A percentile compares a stretch with the other conserved stretches of the same genome.
phyloP scores from a whole-genome alignment of 1,140 invertebrate genomes.

The Dreissena polymorpha region DNA sequence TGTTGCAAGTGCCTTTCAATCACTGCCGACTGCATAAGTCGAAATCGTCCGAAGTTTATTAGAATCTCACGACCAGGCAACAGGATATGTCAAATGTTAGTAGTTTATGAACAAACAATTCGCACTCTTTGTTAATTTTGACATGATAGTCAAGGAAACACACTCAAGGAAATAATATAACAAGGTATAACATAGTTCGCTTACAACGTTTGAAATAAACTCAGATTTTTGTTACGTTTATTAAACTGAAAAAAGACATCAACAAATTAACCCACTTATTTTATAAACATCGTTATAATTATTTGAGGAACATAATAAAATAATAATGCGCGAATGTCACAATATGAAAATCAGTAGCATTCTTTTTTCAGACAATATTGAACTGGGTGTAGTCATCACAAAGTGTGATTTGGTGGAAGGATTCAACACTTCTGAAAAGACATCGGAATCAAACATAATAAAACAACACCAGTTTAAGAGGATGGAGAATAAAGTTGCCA shows the following conservation, averaged over 20 bases:
- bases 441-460: not conserved
- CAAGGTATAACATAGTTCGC: too few species aligned
- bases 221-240: not conserved
- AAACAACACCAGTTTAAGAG: not conserved
- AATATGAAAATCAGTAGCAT: too few species aligned
- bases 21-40: not conserved
- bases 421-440: not conserved
- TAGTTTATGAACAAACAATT: not conserved
- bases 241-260: not conserved
- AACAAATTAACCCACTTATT: not conserved
- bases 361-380: constrained; percentile 23
- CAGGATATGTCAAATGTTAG: not conserved
- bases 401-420: constrained; percentile 29
- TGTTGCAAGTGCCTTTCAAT: not conserved
- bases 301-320: too few species aligned
- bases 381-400: constrained; percentile 34
- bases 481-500: not conserved
- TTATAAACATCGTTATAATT: not conserved
- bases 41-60: not conserved
- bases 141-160: too few species aligned
- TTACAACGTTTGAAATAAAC: too few species aligned
- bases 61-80: too few species aligned
- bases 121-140: not conserved
- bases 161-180: too few species aligned
- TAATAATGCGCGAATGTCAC: too few species aligned